These are phyloP conservation scores for Phyllostomus discolor DNA, from an alignment of 2,113 vertebrate species.

Conservation along the genomic window DNA sequence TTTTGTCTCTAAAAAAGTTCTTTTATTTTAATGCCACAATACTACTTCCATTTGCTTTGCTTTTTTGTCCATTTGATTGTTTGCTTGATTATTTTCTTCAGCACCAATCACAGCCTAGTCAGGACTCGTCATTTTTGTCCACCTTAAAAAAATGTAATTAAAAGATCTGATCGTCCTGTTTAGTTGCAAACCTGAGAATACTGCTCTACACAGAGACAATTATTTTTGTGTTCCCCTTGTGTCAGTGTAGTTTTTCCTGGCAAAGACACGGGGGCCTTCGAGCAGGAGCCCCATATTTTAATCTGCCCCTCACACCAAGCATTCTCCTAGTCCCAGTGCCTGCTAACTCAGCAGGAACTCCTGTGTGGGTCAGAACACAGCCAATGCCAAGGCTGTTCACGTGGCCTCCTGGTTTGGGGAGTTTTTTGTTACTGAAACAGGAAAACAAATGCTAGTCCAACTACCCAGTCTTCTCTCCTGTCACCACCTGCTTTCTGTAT, in stretches of 20 bases:
- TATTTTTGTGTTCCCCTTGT: not conserved
- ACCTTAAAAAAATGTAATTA: not conserved
- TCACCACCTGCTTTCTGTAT: not conserved
- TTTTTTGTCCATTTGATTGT: not conserved
- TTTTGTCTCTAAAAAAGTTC: not conserved
- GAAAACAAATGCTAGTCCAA: not conserved
- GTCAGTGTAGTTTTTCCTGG: not conserved
- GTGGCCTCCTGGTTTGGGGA: not conserved
- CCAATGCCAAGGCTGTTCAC: not conserved
- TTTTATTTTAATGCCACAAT: not conserved
- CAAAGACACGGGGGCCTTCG: not conserved
- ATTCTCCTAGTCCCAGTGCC: not conserved
- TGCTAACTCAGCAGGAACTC: not conserved
- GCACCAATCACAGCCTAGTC: not conserved
- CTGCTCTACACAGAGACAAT: not conserved
- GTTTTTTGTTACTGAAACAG: not conserved
- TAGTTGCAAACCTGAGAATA: not conserved
- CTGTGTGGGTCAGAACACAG: not conserved
- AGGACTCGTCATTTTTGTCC: not conserved
- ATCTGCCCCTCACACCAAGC: not conserved
- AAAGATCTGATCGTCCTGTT: not conserved
- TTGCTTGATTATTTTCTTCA: not conserved
- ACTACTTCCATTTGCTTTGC: not conserved
- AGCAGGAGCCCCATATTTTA: not conserved
- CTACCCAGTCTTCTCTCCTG: not conserved